These are phyloP conservation scores for Strongylocentrotus purpuratus DNA, from an alignment of 35 echinoderm and acorn worm species.

Conservation along the genomic window DNA sequence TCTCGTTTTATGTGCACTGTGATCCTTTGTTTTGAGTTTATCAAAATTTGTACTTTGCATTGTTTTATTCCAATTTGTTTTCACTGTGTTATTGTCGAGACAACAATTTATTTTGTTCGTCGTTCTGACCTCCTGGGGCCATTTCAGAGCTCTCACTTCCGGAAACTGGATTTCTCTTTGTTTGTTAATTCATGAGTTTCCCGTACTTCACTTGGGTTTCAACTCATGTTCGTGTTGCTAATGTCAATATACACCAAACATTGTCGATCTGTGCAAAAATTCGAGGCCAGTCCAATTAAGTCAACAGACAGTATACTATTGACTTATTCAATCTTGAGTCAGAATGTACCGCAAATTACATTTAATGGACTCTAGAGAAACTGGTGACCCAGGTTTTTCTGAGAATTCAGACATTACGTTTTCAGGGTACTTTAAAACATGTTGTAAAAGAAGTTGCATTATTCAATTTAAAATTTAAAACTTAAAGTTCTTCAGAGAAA, in stretches of 20 bases:
- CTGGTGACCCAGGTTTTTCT: too few species aligned
- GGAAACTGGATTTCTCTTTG: not conserved
- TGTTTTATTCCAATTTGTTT: too few species aligned
- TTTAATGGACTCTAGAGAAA: not conserved
- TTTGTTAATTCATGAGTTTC: too few species aligned
- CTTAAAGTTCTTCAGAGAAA: too few species aligned
- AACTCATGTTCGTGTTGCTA: too few species aligned
- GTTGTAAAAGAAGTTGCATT: too few species aligned
- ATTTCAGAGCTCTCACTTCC: not conserved
- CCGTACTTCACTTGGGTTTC: too few species aligned
- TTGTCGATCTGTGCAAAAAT: not conserved
- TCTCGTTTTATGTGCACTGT: too few species aligned
- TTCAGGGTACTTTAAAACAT: too few species aligned
- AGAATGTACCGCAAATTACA: not conserved
- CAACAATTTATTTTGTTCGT: not conserved
- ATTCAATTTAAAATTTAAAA: not conserved
- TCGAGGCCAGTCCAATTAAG: not conserved
- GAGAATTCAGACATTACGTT: too few species aligned
- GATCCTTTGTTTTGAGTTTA: too few species aligned
- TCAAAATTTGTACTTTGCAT: too few species aligned
- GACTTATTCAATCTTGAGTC: not conserved
- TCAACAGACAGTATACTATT: not conserved
- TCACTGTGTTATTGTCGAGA: not conserved
- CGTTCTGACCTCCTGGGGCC: not conserved
- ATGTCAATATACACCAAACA: not conserved